Conservation (phyloP, 2,113 vertebrate genomes). For the Erinaceus europaeus region DNA sequence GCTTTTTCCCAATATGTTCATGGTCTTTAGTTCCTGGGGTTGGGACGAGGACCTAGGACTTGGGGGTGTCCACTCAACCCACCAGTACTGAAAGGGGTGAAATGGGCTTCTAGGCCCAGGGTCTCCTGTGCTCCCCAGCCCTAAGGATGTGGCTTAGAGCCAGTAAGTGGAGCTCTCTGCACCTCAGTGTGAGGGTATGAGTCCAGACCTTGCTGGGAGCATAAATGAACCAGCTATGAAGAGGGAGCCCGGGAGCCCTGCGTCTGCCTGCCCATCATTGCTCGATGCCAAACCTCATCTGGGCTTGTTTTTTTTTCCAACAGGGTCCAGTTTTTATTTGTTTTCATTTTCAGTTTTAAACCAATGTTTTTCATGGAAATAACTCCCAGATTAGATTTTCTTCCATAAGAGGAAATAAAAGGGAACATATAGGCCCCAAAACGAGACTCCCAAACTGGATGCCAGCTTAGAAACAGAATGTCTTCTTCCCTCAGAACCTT, state of each 20-base stretch:
- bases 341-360: constrained; percentile 48
- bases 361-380: constrained; percentile 52
- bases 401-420: constrained; percentile 53
- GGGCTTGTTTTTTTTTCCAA: constrained; percentile 40
- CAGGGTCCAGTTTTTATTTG: constrained; percentile 18
- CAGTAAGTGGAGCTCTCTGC: neutral
- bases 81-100: too few relatives aligned
- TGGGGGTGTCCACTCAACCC: too few relatives aligned
- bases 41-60: too few relatives aligned
- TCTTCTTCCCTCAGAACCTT: neutral
- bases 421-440: neutral
- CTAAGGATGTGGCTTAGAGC: neutral
- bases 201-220: neutral
- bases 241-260: too few relatives aligned
- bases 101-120: too few relatives aligned
- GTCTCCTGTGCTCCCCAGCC: neutral
- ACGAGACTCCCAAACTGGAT: neutral
- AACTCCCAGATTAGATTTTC: constrained; percentile 28
- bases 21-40: too few relatives aligned
- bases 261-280: too few relatives aligned
- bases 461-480: neutral
- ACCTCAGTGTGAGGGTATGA: rapidly evolving
- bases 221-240: too few relatives aligned
- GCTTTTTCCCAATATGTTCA: too few relatives aligned
- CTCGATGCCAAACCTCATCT: neutral